These are phyloP conservation scores for Philonicus albiceps DNA, from an alignment of 2,888 invertebrate species.

Conservation along the genomic window DNA sequence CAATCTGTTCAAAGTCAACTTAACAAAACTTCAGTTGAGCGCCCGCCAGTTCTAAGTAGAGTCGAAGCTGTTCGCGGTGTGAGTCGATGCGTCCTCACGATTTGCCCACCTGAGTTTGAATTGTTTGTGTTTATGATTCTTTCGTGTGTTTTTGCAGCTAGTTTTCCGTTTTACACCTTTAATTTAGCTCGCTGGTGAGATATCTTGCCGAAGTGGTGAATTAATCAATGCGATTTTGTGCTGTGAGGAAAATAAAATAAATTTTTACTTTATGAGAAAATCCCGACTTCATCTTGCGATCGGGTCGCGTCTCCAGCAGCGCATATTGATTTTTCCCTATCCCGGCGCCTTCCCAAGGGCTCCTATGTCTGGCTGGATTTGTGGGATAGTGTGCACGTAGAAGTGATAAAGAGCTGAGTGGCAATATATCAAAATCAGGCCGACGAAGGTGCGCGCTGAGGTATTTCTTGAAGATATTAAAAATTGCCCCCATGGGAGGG, in stretches of 20 bases:
- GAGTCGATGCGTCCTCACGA: background rate
- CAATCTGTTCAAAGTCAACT: constrained; percentile 10
- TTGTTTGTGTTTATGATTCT: background rate
- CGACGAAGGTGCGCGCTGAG: background rate
- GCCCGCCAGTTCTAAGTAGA: constrained; percentile 27
- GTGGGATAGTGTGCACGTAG: background rate
- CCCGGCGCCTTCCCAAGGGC: background rate
- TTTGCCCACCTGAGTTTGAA: background rate
- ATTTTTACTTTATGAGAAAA: background rate
- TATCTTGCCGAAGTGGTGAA: background rate
- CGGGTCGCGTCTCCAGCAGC: background rate
- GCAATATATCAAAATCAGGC: background rate
- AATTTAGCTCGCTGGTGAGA: background rate
- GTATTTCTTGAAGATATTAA: background rate
- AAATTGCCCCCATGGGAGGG: background rate
- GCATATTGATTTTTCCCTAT: constrained; percentile 11
- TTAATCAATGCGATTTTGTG: background rate
- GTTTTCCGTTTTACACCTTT: background rate
- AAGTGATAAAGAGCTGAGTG: background rate
- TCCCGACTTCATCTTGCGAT: background rate
- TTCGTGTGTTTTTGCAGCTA: background rate
- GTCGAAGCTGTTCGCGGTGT: background rate
- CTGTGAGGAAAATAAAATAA: background rate
- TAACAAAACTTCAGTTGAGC: constrained; percentile 42
- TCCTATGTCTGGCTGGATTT: background rate